Conservation (phyloP, 2,113 vertebrate species). For the Brevimyrus niger region DNA sequence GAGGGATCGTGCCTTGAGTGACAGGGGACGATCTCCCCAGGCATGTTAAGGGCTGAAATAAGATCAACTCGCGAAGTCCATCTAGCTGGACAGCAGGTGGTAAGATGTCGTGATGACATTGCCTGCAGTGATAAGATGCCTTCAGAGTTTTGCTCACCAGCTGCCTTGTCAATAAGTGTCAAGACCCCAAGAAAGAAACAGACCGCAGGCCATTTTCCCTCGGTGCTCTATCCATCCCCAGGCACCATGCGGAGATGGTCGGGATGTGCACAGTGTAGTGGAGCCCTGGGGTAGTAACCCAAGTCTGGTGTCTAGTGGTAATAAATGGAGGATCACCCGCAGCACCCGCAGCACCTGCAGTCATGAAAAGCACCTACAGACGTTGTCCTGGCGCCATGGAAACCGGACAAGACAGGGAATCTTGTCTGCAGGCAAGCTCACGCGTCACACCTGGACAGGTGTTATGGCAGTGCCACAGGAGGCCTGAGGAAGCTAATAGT, state of each 20-base stretch:
- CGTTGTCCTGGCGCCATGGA: neutral
- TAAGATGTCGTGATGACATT: neutral
- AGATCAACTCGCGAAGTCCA: neutral
- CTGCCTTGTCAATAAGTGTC: neutral
- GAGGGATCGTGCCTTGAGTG: neutral
- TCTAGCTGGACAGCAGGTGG: neutral
- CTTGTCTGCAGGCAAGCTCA: neutral
- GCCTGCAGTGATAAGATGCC: neutral
- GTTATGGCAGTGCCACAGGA: neutral
- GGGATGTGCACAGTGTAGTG: neutral
- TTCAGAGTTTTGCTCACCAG: neutral
- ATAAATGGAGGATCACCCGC: neutral
- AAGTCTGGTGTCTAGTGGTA: neutral
- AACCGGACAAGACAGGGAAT: neutral
- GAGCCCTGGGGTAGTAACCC: neutral
- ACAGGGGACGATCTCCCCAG: neutral
- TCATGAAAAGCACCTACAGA: neutral
- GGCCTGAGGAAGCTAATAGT: neutral
- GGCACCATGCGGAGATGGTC: neutral
- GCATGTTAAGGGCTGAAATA: neutral
- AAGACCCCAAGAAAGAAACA: neutral
- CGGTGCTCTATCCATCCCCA: neutral
- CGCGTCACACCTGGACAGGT: neutral
- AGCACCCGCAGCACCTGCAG: neutral
- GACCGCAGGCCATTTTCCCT: neutral